phyloP scores from a whole-genome alignment of 2,888 invertebrate species.

The Aporophyla nigra region DNA sequence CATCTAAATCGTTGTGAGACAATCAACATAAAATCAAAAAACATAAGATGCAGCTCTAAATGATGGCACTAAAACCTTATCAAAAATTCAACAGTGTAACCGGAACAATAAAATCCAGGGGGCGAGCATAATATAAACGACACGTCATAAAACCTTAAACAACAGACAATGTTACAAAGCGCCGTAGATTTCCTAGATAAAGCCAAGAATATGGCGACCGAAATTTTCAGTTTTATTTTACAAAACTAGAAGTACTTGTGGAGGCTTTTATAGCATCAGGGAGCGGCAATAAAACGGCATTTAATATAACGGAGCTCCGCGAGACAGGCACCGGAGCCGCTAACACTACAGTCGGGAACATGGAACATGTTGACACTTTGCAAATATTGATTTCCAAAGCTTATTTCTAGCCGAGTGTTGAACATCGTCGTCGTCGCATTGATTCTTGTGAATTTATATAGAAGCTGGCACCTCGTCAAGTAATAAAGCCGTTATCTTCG shows the following conservation, averaged over 20 bases:
- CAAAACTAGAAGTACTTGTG: slow-evolving; percentile 78
- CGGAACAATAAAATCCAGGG: slow-evolving; percentile 77
- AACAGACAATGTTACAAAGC: slow-evolving; percentile 80
- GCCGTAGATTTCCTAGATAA: slow-evolving; percentile 80
- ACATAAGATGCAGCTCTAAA: slow-evolving; percentile 54
- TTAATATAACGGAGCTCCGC: slow-evolving; percentile 77
- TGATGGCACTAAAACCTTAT: slow-evolving; percentile 67
- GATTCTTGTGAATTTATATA: slow-evolving; percentile 76
- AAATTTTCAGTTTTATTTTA: slow-evolving; percentile 83
- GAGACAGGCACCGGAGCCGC: slow-evolving; percentile 68
- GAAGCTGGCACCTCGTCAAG: slow-evolving; percentile 84
- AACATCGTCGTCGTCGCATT: slow-evolving; percentile 74
- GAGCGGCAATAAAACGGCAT: slow-evolving; percentile 78
- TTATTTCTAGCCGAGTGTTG: slow-evolving; percentile 71
- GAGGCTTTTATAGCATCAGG: slow-evolving; percentile 78
- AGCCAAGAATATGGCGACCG: slow-evolving; percentile 73
- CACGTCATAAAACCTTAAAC: slow-evolving; percentile 80
- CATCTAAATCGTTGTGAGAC: neutral
- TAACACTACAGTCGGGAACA: slow-evolving; percentile 62
- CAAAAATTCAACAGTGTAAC: slow-evolving; percentile 74
- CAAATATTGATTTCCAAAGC: slow-evolving; percentile 73
- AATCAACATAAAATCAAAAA: slow-evolving; percentile 18
- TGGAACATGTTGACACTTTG: slow-evolving; percentile 72
- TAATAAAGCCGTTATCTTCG: slow-evolving; percentile 86
- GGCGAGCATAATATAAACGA: slow-evolving; percentile 77